Percentiles rank a stretch among this genome's conserved stretches.
phyloP scores from a whole-genome alignment of 92 coral and sea anemone species.

The Paramuricea clavata region DNA sequence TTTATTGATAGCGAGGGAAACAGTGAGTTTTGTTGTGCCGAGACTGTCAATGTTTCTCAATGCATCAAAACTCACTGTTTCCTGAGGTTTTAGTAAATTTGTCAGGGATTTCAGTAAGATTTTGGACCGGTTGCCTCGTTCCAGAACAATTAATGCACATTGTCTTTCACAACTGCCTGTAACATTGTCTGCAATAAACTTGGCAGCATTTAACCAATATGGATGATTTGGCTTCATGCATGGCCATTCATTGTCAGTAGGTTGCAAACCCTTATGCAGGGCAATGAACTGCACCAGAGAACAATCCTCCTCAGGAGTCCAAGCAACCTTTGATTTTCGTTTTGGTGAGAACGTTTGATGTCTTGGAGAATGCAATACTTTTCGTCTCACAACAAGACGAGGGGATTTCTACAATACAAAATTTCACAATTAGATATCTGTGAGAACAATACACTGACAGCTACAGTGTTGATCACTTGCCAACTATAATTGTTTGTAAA shows the following conservation, averaged over 20 bases:
- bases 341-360: slow-evolving; percentile 17
- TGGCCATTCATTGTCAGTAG: slow-evolving; percentile 50
- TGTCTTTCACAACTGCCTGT: background rate
- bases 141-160: background rate
- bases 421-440: background rate
- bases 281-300: slow-evolving; percentile 62
- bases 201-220: slow-evolving; percentile 50
- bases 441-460: background rate
- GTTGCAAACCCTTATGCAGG: slow-evolving; percentile 38
- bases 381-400: slow-evolving; percentile 6
- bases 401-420: background rate
- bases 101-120: too few relatives aligned
- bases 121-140: too few relatives aligned
- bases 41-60: too few relatives aligned
- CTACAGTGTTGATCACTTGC: too few relatives aligned
- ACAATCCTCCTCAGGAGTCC: slow-evolving; percentile 51
- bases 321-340: slow-evolving; percentile 22
- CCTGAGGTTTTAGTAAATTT: too few relatives aligned
- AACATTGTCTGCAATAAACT: too few relatives aligned
- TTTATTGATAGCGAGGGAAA: too few relatives aligned
- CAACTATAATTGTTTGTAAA: too few relatives aligned
- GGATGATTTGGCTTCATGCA: slow-evolving; percentile 41
- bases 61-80: too few relatives aligned
- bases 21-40: too few relatives aligned
- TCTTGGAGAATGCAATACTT: background rate